These are phyloP conservation scores for Dasyornis broadbenti DNA, from an alignment of 2,113 vertebrate genomes.

Conservation along the genomic window DNA sequence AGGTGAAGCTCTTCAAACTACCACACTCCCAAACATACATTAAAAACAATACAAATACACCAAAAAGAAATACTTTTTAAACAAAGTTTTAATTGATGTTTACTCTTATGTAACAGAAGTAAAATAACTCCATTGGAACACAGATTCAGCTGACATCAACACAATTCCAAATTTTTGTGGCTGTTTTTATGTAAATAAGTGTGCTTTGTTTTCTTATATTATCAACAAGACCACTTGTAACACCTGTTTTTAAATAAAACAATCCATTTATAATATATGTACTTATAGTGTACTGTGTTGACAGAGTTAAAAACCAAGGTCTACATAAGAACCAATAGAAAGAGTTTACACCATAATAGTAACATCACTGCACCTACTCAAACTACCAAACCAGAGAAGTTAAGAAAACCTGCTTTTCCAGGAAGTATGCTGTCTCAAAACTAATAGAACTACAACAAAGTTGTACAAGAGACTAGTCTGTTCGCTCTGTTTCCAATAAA, in stretches of 20 bases:
- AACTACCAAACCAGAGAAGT: background rate
- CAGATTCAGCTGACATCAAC: background rate
- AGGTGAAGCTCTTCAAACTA: background rate
- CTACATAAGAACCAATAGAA: background rate
- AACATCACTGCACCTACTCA: background rate
- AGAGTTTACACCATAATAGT: rapidly evolving
- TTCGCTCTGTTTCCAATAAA: background rate
- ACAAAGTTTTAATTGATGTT: background rate
- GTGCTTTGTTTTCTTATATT: background rate
- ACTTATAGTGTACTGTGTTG: background rate
- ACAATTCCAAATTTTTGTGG: background rate
- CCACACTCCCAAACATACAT: background rate
- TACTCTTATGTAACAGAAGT: background rate
- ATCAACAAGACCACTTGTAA: background rate
- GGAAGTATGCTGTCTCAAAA: background rate
- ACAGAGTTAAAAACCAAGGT: background rate
- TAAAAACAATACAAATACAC: background rate
- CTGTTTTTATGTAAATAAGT: background rate
- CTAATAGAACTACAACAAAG: background rate
- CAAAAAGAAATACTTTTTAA: background rate
- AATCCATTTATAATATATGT: background rate
- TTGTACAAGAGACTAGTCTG: background rate
- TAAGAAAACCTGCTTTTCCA: background rate
- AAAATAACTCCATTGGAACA: background rate
- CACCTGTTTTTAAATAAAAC: background rate